phyloP scores from a whole-genome alignment of 2,113 vertebrate species.

The Genyomyrus donnyi region DNA sequence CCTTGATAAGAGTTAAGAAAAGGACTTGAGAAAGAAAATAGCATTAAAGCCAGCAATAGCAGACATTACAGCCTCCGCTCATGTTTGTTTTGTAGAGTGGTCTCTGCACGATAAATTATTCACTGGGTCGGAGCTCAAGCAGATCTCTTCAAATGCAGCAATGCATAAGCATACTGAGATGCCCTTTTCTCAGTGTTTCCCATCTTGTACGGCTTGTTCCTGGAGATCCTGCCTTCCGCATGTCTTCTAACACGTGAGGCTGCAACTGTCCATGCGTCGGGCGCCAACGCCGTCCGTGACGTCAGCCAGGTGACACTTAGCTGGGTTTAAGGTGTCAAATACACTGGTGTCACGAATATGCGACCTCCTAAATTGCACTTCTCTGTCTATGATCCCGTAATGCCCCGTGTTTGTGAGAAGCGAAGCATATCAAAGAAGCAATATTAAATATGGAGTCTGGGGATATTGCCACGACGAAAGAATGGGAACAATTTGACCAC shows the following conservation, averaged over 20 bases:
- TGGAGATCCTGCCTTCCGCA: not conserved
- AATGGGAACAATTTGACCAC: not conserved
- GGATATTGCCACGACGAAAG: not conserved
- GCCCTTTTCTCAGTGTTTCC: not conserved
- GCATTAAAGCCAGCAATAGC: slow-evolving; percentile 1
- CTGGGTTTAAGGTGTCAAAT: not conserved
- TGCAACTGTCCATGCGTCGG: not conserved
- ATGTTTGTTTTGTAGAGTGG: slow-evolving; percentile 6
- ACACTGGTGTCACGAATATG: not conserved
- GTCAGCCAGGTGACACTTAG: not conserved
- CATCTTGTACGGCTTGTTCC: not conserved
- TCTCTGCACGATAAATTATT: slow-evolving; percentile 7
- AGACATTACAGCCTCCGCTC: not conserved
- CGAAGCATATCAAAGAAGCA: not conserved
- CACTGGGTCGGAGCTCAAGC: not conserved
- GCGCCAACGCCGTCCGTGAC: not conserved
- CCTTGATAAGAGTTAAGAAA: slow-evolving; percentile 1
- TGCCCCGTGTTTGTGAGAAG: not conserved
- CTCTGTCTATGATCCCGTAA: not conserved
- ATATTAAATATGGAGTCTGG: not conserved
- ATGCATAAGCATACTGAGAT: not conserved
- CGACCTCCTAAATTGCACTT: not conserved
- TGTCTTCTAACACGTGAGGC: not conserved
- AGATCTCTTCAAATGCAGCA: not conserved
- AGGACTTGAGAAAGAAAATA: not conserved